These are phyloP conservation scores for Aspidiotus destructor DNA, from an alignment of 2,888 invertebrate genomes.

Conservation along the genomic window DNA sequence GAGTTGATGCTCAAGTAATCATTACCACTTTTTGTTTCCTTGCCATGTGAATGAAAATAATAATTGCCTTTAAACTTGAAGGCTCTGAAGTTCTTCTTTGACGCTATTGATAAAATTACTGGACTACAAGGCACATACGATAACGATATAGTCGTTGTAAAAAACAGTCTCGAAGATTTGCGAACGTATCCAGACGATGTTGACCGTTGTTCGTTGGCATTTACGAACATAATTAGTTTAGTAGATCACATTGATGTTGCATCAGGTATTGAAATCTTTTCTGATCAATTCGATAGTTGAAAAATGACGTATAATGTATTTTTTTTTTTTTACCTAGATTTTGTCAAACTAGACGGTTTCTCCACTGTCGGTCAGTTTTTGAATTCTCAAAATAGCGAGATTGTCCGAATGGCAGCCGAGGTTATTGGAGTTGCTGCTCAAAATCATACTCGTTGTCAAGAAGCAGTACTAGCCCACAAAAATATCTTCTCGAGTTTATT, in stretches of 20 bases:
- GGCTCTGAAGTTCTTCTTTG: constrained; percentile 16
- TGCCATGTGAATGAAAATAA: too few relatives aligned
- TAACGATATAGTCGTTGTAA: constrained; percentile 24
- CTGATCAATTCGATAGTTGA: too few relatives aligned
- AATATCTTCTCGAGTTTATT: constrained; percentile 20
- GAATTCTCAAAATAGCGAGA: background rate
- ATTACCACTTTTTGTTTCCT: too few relatives aligned
- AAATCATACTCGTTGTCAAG: constrained; percentile 23
- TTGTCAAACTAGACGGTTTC: constrained; percentile 17
- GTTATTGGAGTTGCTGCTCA: constrained; percentile 24
- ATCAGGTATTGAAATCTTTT: constrained; percentile 1
- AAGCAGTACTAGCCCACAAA: constrained; percentile 16
- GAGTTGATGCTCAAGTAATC: too few relatives aligned
- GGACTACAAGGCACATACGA: constrained; percentile 25
- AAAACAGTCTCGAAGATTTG: constrained; percentile 16
- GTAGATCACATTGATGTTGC: constrained; percentile 27
- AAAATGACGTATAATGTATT: too few relatives aligned
- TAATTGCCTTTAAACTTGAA: too few relatives aligned
- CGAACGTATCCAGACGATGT: constrained; percentile 11
- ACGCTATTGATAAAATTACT: constrained; percentile 17
- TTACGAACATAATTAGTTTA: constrained; percentile 19
- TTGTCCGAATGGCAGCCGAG: constrained; percentile 22
- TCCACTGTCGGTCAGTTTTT: constrained; percentile 15
- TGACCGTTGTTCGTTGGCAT: constrained; percentile 17
- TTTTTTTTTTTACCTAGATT: constrained; percentile 3